Evolutionary conservation across 2,797 vertebrate genomes (phyloP), one percentile per base, ranked within the genome.

Genomic region (Acanthurus lineatus): DNA sequence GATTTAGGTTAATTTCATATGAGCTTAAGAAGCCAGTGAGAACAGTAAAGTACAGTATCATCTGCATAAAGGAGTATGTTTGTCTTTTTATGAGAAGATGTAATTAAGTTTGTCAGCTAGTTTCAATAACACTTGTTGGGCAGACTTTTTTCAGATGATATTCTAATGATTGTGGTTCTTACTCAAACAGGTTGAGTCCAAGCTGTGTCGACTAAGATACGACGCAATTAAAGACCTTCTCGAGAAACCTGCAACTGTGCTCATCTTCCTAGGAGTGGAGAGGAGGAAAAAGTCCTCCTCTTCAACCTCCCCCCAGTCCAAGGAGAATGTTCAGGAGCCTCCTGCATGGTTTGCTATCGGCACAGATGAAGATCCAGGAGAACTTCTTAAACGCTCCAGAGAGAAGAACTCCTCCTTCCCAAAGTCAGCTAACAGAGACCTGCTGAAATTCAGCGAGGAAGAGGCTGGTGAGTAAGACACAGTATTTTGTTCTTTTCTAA

Each of bases 241-340:
- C 67, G 85, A 81, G 35, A 89, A 95, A 35, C 91, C 87, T 0
- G 88, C 94, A n/a, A 68, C 92, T 11, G 91, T 93, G 64, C 86
- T 96, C 67, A 73, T 98, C 89, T 99, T 98, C 90, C 94, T 99
- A 25, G 98, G 98, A 64, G 95, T 96, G 32, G 96, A 98, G 85
- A 94, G 92, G 86, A 92, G 90, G 76, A 85, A 66, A 6, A 44
- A 15, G 11, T 66, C 68, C 6, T 42, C 58, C 17, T 66, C 85
- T 10, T 56, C 69, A 16, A 48, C 19, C 4, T 54, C 70, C 5
- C 20, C 51, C 51, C 67, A 48, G 65, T 20, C 56, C 0, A n/a
- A 47, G 12, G 70, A 42, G 14, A 22, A 19, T 0, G 2, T 20
- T 20, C 2, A 0, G 66, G 94, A 93, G 1, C 89, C 96, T 64